Base-by-base conservation (phyloP, 2,113 vertebrate genomes). In the Osmerus eperlanus region DNA sequence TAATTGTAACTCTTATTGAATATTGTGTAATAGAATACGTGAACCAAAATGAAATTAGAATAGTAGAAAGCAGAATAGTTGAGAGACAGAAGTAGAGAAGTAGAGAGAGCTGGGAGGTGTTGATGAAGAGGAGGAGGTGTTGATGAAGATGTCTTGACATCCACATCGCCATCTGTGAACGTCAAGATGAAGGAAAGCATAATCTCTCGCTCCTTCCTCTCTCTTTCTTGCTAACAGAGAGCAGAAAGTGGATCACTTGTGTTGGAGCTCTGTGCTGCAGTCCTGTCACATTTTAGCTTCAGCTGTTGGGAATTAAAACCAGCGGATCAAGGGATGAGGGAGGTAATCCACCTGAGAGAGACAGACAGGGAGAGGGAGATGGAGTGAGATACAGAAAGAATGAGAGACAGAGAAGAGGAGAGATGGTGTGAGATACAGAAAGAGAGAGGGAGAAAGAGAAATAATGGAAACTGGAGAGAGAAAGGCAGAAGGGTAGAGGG, bases 261-360 rank as follows among this genome's bases (percentile, higher is more conserved):
- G 56, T 86, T 85, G 41, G 41, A 47, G 41, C 41, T 2, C 9
- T n/a, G 9, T 71, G 83, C 63, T 66, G 74, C 76, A 86, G 74
- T 84, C 83, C 68, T 79, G 79, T 87, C 18, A 62, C 82, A 3
- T 84, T 86, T 86, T 88, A 72, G 75, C 85, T 74, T 0, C 80
- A 91, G 84, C 84, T 89, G 85, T 89, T 89, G 83, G 86, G 86
- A 90, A 91, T 93, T 92, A 91, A 91, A 92, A 88, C 81, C 74
- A 72, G 80, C 75, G 87, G 90, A 91, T 92, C 88, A 90, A 87
- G 84, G 84, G 84, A 85, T 89, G 82, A 91, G 85, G 81, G 70
- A 70, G 88, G 88, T 93, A 92, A 92, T 91, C 89, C 90, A 88
- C 82, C 83, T 87, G 88, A 90, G 89, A 84, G 84, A 89, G 85